Conservation (phyloP, 1,140 invertebrate genomes). For the Ceratoteleas bidentatus region DNA sequence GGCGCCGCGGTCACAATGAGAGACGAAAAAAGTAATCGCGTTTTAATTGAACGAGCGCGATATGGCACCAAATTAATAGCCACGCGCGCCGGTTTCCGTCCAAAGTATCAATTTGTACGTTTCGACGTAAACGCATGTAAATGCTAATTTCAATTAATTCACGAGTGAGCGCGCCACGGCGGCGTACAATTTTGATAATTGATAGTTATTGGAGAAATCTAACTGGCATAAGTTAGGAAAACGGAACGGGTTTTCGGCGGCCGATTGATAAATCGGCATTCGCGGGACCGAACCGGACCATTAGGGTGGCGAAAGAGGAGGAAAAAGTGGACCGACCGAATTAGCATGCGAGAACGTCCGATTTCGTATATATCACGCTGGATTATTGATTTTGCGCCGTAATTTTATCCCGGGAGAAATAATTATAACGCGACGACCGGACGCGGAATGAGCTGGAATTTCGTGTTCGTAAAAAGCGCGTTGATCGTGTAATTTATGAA, state of each 20-base stretch:
- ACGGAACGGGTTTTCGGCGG: slow-evolving; percentile 25
- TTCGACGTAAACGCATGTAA: slow-evolving; percentile 43
- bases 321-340: slow-evolving; percentile 27
- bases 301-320: slow-evolving; percentile 10
- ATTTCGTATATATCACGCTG: slow-evolving; percentile 52
- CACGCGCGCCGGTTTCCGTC: slow-evolving; percentile 30
- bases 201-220: slow-evolving; percentile 52
- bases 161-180: slow-evolving; percentile 19
- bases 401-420: slow-evolving; percentile 49
- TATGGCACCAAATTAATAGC: slow-evolving; percentile 42
- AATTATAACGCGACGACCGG: slow-evolving; percentile 48
- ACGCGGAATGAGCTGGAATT: slow-evolving; percentile 52
- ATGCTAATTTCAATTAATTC: slow-evolving; percentile 57
- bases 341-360: slow-evolving; percentile 50
- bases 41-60: slow-evolving; percentile 28
- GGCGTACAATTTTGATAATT: slow-evolving; percentile 51
- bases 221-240: slow-evolving; percentile 43
- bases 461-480: slow-evolving; percentile 56
- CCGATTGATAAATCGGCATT: slow-evolving; percentile 34
- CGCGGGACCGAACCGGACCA: slow-evolving; percentile 4
- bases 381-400: slow-evolving; percentile 62
- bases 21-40: slow-evolving; percentile 21
- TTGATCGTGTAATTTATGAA: slow-evolving; percentile 67
- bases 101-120: slow-evolving; percentile 46
- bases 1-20: neutral